Evolutionary conservation across 2,888 invertebrate species (phyloP).

Genomic region (Selenia dentaria): DNA sequence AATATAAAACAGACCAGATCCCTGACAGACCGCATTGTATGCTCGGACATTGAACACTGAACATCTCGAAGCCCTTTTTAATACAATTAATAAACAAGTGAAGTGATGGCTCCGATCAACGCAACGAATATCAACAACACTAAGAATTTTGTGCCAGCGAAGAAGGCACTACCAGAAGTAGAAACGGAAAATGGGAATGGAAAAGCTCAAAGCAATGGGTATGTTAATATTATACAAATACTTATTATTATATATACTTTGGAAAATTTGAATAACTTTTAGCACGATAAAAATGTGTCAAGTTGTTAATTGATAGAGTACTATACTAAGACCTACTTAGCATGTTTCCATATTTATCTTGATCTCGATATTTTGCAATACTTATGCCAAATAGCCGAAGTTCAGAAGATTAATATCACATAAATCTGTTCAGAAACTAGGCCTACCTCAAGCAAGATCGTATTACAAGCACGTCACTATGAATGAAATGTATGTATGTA

Average conservation of each 20-base stretch:
- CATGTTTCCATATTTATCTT: too few species aligned
- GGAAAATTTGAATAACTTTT: too few species aligned
- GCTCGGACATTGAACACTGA: slow-evolving; percentile 59
- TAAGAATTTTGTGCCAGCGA: slow-evolving; percentile 57
- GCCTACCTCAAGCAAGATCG: too few species aligned
- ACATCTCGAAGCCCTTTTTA: slow-evolving; percentile 44
- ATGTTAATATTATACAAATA: slow-evolving; percentile 19
- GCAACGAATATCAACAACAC: slow-evolving; percentile 59
- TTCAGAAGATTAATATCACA: too few species aligned
- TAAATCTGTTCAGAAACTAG: too few species aligned
- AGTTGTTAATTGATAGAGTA: too few species aligned
- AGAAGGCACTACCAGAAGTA: slow-evolving; percentile 69
- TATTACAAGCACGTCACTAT: neutral
- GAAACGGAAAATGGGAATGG: slow-evolving; percentile 63
- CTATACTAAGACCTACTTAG: too few species aligned
- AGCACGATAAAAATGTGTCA: too few species aligned
- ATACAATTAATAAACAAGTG: slow-evolving; percentile 44
- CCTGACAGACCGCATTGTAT: slow-evolving; percentile 59
- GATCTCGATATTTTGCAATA: too few species aligned
- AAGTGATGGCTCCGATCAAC: slow-evolving; percentile 76
- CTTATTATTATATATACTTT: neutral
- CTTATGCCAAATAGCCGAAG: too few species aligned
- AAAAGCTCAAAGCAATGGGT: slow-evolving; percentile 51
- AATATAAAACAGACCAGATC: slow-evolving; percentile 54
- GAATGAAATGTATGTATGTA: too few species aligned